Conservation (phyloP, 1,140 invertebrate genomes). For the Zaprionus taronus region DNA sequence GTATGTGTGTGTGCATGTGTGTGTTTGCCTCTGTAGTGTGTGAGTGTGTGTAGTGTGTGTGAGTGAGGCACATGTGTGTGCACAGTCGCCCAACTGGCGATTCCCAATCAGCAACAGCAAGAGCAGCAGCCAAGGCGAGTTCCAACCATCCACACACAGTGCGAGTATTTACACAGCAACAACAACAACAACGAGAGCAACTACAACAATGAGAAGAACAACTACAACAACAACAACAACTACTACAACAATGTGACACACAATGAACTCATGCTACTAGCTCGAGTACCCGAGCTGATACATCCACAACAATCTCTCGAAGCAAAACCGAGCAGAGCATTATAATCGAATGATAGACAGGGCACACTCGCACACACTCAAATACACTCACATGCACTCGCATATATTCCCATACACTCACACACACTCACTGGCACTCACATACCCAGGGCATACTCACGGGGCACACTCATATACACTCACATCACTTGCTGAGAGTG, state of each 20-base stretch:
- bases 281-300: slow-evolving; percentile 25
- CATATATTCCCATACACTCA: slow-evolving; percentile 5
- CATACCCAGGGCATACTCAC: too few species aligned
- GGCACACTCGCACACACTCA: slow-evolving; percentile 22
- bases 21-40: background rate
- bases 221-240: background rate
- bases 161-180: slow-evolving; percentile 14
- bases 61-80: slow-evolving; percentile 41
- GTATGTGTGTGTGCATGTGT: background rate
- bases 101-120: slow-evolving; percentile 73
- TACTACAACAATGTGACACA: slow-evolving; percentile 35
- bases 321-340: slow-evolving; percentile 27
- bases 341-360: slow-evolving; percentile 56
- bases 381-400: slow-evolving; percentile 19
- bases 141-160: slow-evolving; percentile 15
- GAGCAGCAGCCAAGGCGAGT: slow-evolving; percentile 46
- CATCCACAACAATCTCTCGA: slow-evolving; percentile 22
- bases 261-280: slow-evolving; percentile 47
- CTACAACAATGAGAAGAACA: slow-evolving; percentile 10
- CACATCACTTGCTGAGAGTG: too few species aligned
- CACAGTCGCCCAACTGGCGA: slow-evolving; percentile 78
- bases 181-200: slow-evolving; percentile 21
- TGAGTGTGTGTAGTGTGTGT: slow-evolving; percentile 18
- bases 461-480: too few species aligned
- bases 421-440: background rate